A percentile compares a stretch with the other conserved stretches of the same genome.
Evolutionary conservation across 1,140 invertebrate genomes (phyloP).

Genomic region (Drosophila guanche): DNA sequence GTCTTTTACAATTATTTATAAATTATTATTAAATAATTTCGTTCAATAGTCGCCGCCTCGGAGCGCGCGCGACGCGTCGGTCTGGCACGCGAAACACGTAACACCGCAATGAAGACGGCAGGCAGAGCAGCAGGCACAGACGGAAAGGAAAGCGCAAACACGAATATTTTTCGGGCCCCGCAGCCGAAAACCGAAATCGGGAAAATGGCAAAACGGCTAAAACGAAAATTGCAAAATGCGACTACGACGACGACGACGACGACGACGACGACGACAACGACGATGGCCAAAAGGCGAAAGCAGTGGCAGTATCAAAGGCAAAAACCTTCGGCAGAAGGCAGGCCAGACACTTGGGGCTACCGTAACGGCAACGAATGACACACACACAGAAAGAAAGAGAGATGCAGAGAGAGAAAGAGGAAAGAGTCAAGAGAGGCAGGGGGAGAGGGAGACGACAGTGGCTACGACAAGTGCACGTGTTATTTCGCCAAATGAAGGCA

Average conservation of each 20-base stretch:
- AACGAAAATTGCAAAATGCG: constrained; percentile 21
- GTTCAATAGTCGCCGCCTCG: constrained; percentile 57
- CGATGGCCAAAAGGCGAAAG: constrained; percentile 3
- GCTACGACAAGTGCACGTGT: constrained; percentile 70
- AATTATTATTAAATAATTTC: constrained; percentile 48
- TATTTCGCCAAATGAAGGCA: constrained; percentile 59
- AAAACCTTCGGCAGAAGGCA: too few relatives aligned
- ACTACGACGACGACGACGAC: constrained; percentile 2
- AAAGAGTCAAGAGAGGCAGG: constrained; percentile 10
- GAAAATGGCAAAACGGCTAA: constrained; percentile 48
- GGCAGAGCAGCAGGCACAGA: constrained; percentile 26
- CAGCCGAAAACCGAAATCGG: constrained; percentile 52
- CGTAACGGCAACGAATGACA: too few relatives aligned
- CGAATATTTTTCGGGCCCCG: constrained; percentile 48
- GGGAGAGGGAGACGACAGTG: constrained; percentile 16
- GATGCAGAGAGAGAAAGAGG: not conserved
- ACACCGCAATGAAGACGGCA: constrained; percentile 83
- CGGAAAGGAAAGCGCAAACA: constrained; percentile 11
- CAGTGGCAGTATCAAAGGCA: not conserved
- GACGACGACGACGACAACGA: constrained; percentile 1
- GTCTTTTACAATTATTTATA: constrained; percentile 45
- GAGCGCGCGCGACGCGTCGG: constrained; percentile 70
- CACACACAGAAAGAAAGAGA: constrained; percentile 12
- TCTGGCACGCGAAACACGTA: constrained; percentile 84
- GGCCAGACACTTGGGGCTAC: too few relatives aligned